Conservation (phyloP, 1,140 invertebrate species). For the Alviniconcha marisindica region DNA sequence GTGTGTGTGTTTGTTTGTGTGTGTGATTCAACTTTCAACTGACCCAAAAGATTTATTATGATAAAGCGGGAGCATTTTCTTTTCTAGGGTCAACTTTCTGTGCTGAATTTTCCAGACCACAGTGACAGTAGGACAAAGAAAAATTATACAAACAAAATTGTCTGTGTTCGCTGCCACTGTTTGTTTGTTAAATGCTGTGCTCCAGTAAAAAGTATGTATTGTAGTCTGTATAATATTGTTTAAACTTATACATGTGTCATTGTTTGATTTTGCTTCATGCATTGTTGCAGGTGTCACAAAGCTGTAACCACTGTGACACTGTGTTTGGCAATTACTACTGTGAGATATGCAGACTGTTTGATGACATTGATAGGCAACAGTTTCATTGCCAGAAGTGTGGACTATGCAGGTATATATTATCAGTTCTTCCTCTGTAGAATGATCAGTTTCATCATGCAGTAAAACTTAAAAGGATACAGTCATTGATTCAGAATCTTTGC, state of each 20-base stretch:
- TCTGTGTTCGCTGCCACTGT: background rate
- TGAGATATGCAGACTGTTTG: slow-evolving; percentile 90
- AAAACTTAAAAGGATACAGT: background rate
- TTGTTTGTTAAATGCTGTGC: background rate
- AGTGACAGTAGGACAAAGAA: background rate
- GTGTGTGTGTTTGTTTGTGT: too few species aligned
- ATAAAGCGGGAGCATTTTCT: too few species aligned
- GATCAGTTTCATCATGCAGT: background rate
- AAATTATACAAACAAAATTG: background rate
- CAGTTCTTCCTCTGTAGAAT: too few species aligned
- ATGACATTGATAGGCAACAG: slow-evolving; percentile 91
- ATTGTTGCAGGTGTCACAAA: slow-evolving; percentile 42
- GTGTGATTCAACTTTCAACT: too few species aligned
- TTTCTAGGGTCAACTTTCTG: too few species aligned
- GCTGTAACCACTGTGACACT: slow-evolving; percentile 57
- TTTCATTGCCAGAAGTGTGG: slow-evolving; percentile 93
- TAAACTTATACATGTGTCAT: background rate
- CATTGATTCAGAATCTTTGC: too few species aligned
- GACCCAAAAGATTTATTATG: too few species aligned
- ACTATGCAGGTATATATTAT: slow-evolving; percentile 83
- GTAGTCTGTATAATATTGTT: background rate
- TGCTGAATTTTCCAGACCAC: background rate
- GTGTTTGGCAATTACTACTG: slow-evolving; percentile 83
- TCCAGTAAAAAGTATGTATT: background rate
- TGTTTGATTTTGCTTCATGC: slow-evolving; percentile 6